These are phyloP conservation scores for Neomorphus geoffroyi DNA, from an alignment of 2,797 vertebrate genomes.

Conservation along the genomic window DNA sequence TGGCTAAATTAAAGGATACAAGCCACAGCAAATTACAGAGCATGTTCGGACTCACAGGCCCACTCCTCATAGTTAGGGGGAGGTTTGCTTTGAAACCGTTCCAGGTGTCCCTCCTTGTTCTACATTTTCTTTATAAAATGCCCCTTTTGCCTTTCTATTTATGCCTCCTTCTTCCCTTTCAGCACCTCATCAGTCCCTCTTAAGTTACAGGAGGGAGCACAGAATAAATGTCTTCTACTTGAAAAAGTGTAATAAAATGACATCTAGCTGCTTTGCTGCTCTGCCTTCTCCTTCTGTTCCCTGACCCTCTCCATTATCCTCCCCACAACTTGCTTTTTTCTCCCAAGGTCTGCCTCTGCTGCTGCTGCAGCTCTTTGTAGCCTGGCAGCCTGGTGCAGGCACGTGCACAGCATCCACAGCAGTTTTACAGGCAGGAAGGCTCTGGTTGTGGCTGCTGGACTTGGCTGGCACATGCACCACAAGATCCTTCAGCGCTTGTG, in stretches of 20 bases:
- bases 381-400: neutral
- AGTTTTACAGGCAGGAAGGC: neutral
- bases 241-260: neutral
- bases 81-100: slow-evolving; percentile 10
- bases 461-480: accelerated
- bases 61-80: neutral
- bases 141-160: slow-evolving; percentile 2
- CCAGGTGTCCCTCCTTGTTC: neutral
- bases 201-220: neutral
- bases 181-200: neutral
- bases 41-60: neutral
- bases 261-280: neutral
- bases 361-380: neutral
- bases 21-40: slow-evolving; percentile 55
- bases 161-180: neutral
- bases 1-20: slow-evolving; percentile 6
- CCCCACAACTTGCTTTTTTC: neutral
- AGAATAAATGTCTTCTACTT: neutral
- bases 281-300: neutral
- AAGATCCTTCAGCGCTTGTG: neutral
- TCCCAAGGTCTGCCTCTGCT: neutral
- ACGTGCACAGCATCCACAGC: neutral
- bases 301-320: neutral
- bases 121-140: neutral
- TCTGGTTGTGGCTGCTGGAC: neutral